Conservation (phyloP, 2,797 vertebrate genomes). For the Ptychadena robeensis region DNA sequence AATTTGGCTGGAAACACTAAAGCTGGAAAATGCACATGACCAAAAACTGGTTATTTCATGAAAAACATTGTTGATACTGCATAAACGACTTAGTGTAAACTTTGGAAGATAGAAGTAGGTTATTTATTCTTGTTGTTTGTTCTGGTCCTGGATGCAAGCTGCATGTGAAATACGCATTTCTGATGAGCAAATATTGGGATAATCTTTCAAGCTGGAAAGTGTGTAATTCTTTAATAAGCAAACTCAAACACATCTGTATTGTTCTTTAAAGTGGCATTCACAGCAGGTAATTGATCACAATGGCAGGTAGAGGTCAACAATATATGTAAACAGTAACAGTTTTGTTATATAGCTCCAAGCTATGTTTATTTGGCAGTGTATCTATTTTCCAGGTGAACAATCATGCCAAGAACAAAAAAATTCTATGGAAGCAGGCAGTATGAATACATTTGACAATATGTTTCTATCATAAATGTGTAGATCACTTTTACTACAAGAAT, state of each 20-base stretch:
- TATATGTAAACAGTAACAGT: too few species aligned
- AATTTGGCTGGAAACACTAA: too few species aligned
- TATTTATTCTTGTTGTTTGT: background rate
- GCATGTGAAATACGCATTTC: background rate
- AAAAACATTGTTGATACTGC: background rate
- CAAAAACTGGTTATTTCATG: background rate
- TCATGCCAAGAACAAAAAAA: background rate
- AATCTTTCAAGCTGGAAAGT: background rate
- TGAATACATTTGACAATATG: too few species aligned
- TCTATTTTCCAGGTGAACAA: background rate
- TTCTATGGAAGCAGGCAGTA: background rate
- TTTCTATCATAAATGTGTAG: too few species aligned
- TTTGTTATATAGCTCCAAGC: background rate
- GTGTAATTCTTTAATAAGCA: background rate
- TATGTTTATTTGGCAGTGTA: background rate
- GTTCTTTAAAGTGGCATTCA: too few species aligned
- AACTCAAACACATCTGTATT: too few species aligned
- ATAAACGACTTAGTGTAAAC: background rate
- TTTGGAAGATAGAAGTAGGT: background rate
- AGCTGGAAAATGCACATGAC: background rate
- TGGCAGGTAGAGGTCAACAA: too few species aligned
- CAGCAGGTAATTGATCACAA: too few species aligned
- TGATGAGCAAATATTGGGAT: background rate
- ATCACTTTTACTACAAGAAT: too few species aligned
- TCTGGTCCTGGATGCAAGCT: background rate